Percentiles rank a stretch among this genome's conserved stretches.
Evolutionary conservation across 2,797 vertebrate genomes (phyloP).

Genomic region (Decapterus maruadsi): DNA sequence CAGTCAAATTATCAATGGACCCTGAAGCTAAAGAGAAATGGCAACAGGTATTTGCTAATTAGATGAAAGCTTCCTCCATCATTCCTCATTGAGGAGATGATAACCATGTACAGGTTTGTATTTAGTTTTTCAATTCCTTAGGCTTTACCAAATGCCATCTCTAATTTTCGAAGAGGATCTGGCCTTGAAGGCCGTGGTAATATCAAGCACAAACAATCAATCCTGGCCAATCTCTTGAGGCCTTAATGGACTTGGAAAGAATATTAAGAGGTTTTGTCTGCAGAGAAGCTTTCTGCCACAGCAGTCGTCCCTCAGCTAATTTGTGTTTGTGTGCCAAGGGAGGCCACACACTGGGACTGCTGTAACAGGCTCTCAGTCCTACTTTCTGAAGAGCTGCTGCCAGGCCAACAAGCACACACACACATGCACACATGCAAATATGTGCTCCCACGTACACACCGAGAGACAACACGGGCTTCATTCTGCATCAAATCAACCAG

Average conservation of each 20-base stretch:
- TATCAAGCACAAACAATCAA: constrained; percentile 89
- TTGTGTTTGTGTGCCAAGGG: constrained; percentile 84
- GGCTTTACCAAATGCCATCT: constrained; percentile 78
- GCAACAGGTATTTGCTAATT: constrained; percentile 73
- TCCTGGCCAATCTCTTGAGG: constrained; percentile 83
- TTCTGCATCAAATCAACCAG: constrained; percentile 45
- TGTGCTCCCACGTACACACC: constrained; percentile 51
- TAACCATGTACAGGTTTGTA: constrained; percentile 69
- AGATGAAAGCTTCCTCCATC: constrained; percentile 69
- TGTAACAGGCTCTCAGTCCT: constrained; percentile 81
- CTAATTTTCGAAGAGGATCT: constrained; percentile 79
- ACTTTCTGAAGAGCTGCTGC: constrained; percentile 76
- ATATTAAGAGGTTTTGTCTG: constrained; percentile 87
- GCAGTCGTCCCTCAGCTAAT: constrained; percentile 83
- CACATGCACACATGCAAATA: constrained; percentile 58
- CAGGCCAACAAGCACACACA: constrained; percentile 68
- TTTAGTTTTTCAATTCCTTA: constrained; percentile 82
- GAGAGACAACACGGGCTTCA: constrained; percentile 37
- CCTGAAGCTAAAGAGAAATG: constrained; percentile 60
- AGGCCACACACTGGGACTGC: constrained; percentile 83
- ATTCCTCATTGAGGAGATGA: constrained; percentile 63
- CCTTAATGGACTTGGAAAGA: constrained; percentile 86
- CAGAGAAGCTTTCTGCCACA: constrained; percentile 81
- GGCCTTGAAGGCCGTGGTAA: constrained; percentile 82
- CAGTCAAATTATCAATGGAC: constrained; percentile 59